A percentile compares a stretch with the other conserved stretches of the same genome.
Evolutionary conservation across 2,113 vertebrate genomes (phyloP).

Genomic region (Nothobranchius kuhntae): DNA sequence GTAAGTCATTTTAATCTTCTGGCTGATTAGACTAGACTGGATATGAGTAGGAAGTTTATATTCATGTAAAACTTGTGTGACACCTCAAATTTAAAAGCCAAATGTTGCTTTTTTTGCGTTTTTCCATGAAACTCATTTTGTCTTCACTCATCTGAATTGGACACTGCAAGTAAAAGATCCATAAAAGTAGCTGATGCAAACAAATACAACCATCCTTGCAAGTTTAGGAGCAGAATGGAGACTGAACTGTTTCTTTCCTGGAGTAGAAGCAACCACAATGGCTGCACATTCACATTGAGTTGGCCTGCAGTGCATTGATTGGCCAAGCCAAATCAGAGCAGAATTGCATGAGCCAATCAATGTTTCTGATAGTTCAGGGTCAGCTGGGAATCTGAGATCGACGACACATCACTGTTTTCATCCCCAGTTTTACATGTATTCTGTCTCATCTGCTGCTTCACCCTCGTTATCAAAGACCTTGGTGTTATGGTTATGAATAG

Average conservation of each 20-base stretch:
- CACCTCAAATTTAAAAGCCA: no score
- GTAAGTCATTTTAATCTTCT: no score
- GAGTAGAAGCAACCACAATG: constrained; percentile 52
- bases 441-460: not conserved
- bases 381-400: constrained; percentile 60
- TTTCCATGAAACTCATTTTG: no score
- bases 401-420: constrained; percentile 48
- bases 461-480: constrained; percentile 13
- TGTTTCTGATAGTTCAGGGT: constrained; percentile 68
- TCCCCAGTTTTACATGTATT: constrained; percentile 33
- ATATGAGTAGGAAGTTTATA: no score
- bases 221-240: no score
- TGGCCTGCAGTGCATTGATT: constrained; percentile 71
- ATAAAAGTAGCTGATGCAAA: no score
- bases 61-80: no score
- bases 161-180: no score
- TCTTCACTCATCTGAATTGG: no score
- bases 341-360: constrained; percentile 77
- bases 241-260: constrained; percentile 14
- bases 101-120: no score
- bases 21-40: no score
- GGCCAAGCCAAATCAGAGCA: constrained; percentile 69
- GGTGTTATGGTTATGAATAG: constrained; percentile 52
- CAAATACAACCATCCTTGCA: no score
- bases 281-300: constrained; percentile 63